Evolutionary conservation across 2,113 vertebrate species (phyloP), one percentile per base, ranked within the genome.

Genomic region (Albula glossodonta): DNA sequence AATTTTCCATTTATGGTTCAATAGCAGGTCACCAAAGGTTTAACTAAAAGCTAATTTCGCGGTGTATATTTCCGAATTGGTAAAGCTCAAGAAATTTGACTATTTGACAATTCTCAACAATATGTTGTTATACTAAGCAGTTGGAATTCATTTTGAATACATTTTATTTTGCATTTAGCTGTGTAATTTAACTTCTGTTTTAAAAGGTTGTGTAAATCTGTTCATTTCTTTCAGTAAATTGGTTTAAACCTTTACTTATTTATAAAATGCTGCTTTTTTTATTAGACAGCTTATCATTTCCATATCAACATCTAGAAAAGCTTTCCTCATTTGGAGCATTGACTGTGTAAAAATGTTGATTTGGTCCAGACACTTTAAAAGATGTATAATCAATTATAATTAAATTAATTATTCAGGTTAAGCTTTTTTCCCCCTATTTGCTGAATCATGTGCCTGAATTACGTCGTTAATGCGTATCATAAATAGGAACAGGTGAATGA

Each of bases 391-490:
- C 53, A 51, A 53, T 13, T 84, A 81, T 53, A 81, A 70, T 74
- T 9, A 84, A 89, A 74, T 85, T 52, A 84, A 80, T 51, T 85
- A 60, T 80, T 88, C 87, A 51, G 81, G 51, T 57, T 81, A 12
- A 81, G 83, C 51, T 80, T 84, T 57, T 66, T 87, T 86, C 83
- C 53, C 84, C 53, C 84, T 86, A 85, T 85, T 80, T 81, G 82
- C 50, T 86, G 60, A 84, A 86, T 83, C 82, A 87, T 50, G 89
- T 90, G 89, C 87, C 89, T 90, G 78, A 85, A 89, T 85, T 63
- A 80, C 11, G 25, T 80, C 66, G 78, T 78, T 85, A 85, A 85
- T 19, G 53, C 50, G 53, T 85, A 66, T 80, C 78, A 19, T 57
- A 56, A 80, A 48, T 85, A 53, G 52, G 48, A 80, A 85, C 78